These are phyloP conservation scores for Cybosia mesomella DNA, from an alignment of 2,888 invertebrate genomes.

Conservation along the genomic window DNA sequence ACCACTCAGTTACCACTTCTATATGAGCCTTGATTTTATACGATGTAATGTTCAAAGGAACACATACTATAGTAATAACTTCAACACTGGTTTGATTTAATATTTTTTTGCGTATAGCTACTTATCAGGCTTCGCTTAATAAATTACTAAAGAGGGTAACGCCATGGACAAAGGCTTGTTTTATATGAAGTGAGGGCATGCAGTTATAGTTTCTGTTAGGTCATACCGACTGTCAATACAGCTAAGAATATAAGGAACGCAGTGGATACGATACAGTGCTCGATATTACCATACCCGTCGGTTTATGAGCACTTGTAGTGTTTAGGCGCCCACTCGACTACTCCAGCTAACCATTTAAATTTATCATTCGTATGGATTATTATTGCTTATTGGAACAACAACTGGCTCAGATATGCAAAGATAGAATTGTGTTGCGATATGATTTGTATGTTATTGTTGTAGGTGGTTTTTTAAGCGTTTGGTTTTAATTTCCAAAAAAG, in stretches of 20 bases:
- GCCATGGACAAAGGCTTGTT: background rate
- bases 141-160: background rate
- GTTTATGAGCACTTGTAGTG: conserved; percentile 82
- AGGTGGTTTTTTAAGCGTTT: too few species aligned
- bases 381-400: conserved; percentile 81
- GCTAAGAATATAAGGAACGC: conserved; percentile 68
- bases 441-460: conserved; percentile 18
- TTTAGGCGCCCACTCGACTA: conserved; percentile 84
- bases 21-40: too few species aligned
- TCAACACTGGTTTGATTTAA: too few species aligned
- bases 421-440: conserved; percentile 43
- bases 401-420: conserved; percentile 71
- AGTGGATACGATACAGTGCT: conserved; percentile 69
- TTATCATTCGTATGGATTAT: conserved; percentile 82
- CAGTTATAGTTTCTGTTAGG: conserved; percentile 60
- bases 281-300: conserved; percentile 83
- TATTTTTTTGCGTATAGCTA: too few species aligned
- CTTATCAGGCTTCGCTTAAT: too few species aligned
- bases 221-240: conserved; percentile 67
- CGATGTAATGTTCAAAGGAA: too few species aligned
- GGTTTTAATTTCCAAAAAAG: too few species aligned
- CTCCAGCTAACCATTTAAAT: conserved; percentile 76
- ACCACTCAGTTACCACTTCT: too few species aligned
- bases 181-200: conserved; percentile 15
- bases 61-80: too few species aligned